Evolutionary conservation across 2,888 invertebrate species (phyloP).

Genomic region (Neoitamus cyanurus): DNA sequence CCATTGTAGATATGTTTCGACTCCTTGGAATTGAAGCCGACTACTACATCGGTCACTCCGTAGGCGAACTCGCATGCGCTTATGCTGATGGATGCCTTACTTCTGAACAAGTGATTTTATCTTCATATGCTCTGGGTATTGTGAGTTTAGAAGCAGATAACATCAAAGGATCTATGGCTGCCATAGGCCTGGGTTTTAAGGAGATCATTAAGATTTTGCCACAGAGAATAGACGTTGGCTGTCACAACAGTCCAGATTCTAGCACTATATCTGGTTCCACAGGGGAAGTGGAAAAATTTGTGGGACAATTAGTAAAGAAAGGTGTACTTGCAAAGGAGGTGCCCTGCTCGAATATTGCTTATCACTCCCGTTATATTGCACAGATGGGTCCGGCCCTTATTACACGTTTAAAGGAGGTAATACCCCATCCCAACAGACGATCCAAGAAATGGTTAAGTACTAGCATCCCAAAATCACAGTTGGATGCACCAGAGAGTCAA

Average conservation of each 20-base stretch:
- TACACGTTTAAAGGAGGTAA: constrained; percentile 73
- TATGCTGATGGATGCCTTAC: constrained; percentile 94
- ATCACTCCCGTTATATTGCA: constrained; percentile 86
- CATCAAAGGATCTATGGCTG: constrained; percentile 87
- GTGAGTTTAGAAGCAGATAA: constrained; percentile 78
- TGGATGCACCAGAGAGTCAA: constrained; percentile 75
- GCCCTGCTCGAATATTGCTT: constrained; percentile 87
- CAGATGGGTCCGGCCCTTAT: constrained; percentile 75
- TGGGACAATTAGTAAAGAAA: constrained; percentile 74
- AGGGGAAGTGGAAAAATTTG: constrained; percentile 74
- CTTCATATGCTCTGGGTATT: constrained; percentile 84
- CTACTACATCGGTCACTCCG: constrained; percentile 88
- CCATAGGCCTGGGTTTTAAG: constrained; percentile 76
- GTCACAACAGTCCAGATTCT: constrained; percentile 87
- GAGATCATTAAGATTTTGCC: constrained; percentile 74
- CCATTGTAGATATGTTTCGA: constrained; percentile 72
- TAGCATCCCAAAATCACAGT: constrained; percentile 78
- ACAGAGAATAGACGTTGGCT: constrained; percentile 83
- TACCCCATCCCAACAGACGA: constrained; percentile 74
- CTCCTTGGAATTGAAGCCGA: constrained; percentile 75
- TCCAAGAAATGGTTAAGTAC: constrained; percentile 87
- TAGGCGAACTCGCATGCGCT: constrained; percentile 94
- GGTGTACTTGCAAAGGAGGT: constrained; percentile 86
- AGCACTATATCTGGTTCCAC: constrained; percentile 92
- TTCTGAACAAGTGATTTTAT: constrained; percentile 84